Evolutionary conservation across 2,888 invertebrate genomes (phyloP), one percentile per base, ranked within the genome.

Genomic region (Candidula unifasciata): DNA sequence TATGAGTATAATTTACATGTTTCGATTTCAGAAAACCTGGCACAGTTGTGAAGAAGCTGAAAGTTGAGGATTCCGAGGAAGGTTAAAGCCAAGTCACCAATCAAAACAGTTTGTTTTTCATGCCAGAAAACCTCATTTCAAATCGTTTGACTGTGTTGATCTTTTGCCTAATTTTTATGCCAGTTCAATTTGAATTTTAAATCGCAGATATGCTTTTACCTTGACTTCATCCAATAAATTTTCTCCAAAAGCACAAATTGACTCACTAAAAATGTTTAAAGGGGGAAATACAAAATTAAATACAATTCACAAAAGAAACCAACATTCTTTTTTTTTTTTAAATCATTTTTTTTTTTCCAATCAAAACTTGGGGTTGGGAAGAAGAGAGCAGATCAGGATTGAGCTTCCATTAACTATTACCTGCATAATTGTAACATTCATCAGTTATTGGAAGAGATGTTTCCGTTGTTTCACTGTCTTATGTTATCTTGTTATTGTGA

Each of bases 11-110:
- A 27, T 80, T 21, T 68, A 27, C 10, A 1, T 74, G 52, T 30
- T 54, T 3, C 5, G 16, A 64, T 80, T 71, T 74, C 74, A 84
- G 84, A 18, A 84, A 84, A 80, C 84, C 84, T 66, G 84, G 84
- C 21, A 66, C 84, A 69, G 76, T 80, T 16, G 85, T 85, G 69
- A 85, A 85, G n/a, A 85, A 85, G 33, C 37, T 85, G 57, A 85
- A 85, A 44, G 85, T 85, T 37, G 85, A 85, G 24, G 85, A 85
- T 37, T 54, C 69, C 27, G 84, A 73, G 80, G 74, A 74, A 54
- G 74, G 54, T 18, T 74, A 74, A n/a, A 74, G 27, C 30, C 33
- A 74, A 27, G 30, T 21, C 27, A 44, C n/a, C 52, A 52, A 52
- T 37, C 27, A 52, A 74, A 54, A 74, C 30, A 54, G 54, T 30